Base-by-base conservation (phyloP, 53 echinoderm and acorn worm genomes). In the Zoroaster sp. region DNA sequence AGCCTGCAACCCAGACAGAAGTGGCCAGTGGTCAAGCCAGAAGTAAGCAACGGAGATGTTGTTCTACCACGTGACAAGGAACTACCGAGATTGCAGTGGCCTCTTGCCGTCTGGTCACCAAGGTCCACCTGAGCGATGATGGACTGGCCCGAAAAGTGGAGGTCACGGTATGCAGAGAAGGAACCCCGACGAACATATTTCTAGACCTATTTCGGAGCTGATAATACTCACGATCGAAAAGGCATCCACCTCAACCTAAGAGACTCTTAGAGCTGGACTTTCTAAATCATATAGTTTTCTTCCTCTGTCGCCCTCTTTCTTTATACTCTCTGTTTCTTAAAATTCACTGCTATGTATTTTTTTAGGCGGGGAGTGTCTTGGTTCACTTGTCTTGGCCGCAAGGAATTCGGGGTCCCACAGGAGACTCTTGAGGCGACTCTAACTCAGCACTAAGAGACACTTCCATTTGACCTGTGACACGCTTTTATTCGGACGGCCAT, bases 1-100 rank as follows among this genome's bases (percentile, higher is more conserved):
- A 89, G 39, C 54, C 73, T 87, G 9, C 87, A 87, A 73, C 87
- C 73, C 20, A 72, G 87, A 20, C 73, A 73, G 53, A 87, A 87
- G 37, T 87, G 87, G 73, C 34, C 73, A 44, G 72, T 35, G 3
- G 51, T 73, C 17, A 52, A 37, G 15, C 71, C 39, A 10, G 23
- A 89, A 30, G 25, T 89, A 4, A n/a, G 36, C 34, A 3, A 40
- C 7, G 87, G 75, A 30, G 91, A 87, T 52, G 91, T 91, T 25
- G 91, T 91, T 5, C 71, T 87, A 47, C 69, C 87, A 0, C 76
- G 40, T 20, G 32, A 91, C 15, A 87, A 71, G 59, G 91, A 91
- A 12, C 44, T 49, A 32, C 36, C 65, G 17, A 66, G 82, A 59
- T 43, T 72, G 69, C 55, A 28, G 9, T 92, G 92, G 92, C 77